phyloP scores from a whole-genome alignment of 2,113 vertebrate species.

The Psammodynastes pulverulentus region DNA sequence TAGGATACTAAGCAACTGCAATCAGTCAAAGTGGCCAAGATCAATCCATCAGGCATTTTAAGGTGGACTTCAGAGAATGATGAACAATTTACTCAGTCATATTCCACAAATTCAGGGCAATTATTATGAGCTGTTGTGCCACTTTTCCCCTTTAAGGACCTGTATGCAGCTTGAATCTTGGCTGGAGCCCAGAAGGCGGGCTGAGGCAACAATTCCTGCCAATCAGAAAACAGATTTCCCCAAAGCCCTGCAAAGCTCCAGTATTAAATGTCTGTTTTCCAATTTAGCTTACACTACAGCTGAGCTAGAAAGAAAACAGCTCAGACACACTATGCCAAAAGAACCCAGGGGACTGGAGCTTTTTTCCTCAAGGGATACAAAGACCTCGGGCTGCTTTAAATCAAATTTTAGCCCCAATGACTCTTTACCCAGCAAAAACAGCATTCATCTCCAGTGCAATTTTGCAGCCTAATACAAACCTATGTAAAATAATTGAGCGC shows the following conservation, averaged over 20 bases:
- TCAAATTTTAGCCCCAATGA: background rate
- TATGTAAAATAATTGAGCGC: background rate
- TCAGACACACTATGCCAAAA: background rate
- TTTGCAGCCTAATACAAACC: background rate
- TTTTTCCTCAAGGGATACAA: background rate
- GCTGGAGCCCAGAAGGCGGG: background rate
- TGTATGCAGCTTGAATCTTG: background rate
- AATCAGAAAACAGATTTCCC: background rate
- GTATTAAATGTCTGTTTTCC: background rate
- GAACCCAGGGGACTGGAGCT: background rate
- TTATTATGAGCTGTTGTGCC: background rate
- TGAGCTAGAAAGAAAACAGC: background rate
- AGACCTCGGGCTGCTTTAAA: background rate
- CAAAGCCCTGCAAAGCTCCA: background rate
- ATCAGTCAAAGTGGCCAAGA: background rate
- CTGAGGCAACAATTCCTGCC: background rate
- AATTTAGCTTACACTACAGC: background rate
- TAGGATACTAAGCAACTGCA: background rate
- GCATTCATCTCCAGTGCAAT: background rate
- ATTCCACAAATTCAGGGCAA: background rate
- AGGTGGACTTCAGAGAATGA: background rate
- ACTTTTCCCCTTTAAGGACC: background rate
- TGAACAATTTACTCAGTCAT: background rate
- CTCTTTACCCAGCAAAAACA: background rate
- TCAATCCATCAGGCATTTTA: background rate